Base-by-base conservation (phyloP, 2,113 vertebrate species). In the Esox niger region DNA sequence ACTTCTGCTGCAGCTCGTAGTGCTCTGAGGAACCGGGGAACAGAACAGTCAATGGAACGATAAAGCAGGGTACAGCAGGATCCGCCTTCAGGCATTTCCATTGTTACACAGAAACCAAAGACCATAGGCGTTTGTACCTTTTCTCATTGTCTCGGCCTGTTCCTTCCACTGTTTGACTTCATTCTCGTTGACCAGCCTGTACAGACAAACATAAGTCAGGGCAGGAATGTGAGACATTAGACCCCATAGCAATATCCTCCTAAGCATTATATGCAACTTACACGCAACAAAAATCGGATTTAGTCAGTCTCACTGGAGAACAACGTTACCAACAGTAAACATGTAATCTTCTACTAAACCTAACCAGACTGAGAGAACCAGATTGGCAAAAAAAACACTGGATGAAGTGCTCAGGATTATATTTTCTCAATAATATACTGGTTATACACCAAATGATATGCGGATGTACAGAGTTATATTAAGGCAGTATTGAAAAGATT, bases 141-240 rank as follows among this genome's bases (percentile, higher is more conserved):
- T 99, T 75, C 98, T 90, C 98, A 98, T 99, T 87, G 97, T 99
- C 84, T 99, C 98, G 9, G 98, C 98, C 89, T 99, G 97, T 63
- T 99, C 98, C 89, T 98, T 99, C 98, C 98, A 99, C 81, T 97
- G 96, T 65, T 99, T 99, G 56, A 99, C 98, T 91, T 99, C 97
- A 71, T 98, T 99, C 89, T 99, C 98, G 84, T 99, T 99, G 71
- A 99, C 98, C 82, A 99, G 88, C 98, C 98, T 99, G 71, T 52
- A 8, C 30, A 60, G 30, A 61, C 30, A 32, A 8, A 25, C 59
- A 61, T 7, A 33, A 15, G 38, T 17, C 17, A 43, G 13, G 38
- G 3, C 17, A 15, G 38, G 38, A 15, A 43, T 43, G 2, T 17
- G 5, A 43, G 1, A 15, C 17, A 43, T 43, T 43, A 43, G 13